Evolutionary conservation across 2,888 invertebrate species (phyloP), one percentile per base, ranked within the genome.

Genomic region (Heliconius charithonia): DNA sequence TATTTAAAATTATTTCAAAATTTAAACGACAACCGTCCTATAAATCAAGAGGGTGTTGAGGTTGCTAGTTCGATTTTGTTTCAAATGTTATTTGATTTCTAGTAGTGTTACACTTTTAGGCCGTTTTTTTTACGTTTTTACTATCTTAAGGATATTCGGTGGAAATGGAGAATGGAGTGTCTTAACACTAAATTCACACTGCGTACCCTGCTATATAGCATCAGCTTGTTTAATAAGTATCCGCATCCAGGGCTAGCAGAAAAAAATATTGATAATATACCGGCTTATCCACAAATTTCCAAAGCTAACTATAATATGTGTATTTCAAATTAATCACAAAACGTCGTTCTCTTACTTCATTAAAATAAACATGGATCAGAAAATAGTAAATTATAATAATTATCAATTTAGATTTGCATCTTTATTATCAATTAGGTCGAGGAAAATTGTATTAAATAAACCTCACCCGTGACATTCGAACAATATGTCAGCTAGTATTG

Each of bases 391-490:
- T 12, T 37, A 19, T 63, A 25, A 63, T 66, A 66, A 22, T 37
- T 32, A 37, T 32, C 32, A 66, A 37, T 12, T 67, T 2, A 19
- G n/a, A 67, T 66, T 32, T 67, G 37, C 67, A 67, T 66, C 37
- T 41, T 25, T 41, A 59, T 72, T 29, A 22, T 70, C 19, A 70
- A 51, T 70, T 70, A 70, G 70, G 13, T 22, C 29, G 22, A 71
- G 71, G 56, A 71, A 29, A 71, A 71, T 56, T 71, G 22, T 71
- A 71, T 16, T 10, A 29, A 51, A n/a, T 2, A 27, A 27, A 51
- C 51, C 22, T 51, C 22, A 51, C 51, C 51, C 51, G 22, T 51
- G 51, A 51, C 51, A 51, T 51, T 56, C 56, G 45, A 4, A 41
- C 25, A n/a, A 41, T 25, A 69, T 27, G 70, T 51, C 56, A 22